A percentile compares a stretch with the other conserved stretches of the same genome.
Evolutionary conservation across 2,888 invertebrate species (phyloP).

Genomic region (Enchytraeus crypticus): DNA sequence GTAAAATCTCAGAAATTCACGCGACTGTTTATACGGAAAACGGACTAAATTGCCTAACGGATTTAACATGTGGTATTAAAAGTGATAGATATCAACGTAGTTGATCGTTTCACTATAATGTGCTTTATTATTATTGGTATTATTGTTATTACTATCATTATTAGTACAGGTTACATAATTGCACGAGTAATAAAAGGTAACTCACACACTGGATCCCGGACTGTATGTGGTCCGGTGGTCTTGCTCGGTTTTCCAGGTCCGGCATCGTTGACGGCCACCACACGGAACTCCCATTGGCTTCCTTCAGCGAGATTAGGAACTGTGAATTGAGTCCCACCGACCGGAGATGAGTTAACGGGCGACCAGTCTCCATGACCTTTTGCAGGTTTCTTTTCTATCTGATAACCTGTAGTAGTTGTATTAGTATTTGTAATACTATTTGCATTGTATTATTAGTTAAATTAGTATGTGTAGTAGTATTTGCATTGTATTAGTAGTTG

Average conservation of each 20-base stretch:
- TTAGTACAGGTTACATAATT: too few species aligned
- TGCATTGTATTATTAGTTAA: background rate
- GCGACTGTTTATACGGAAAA: too few species aligned
- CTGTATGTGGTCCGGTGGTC: conserved; percentile 59
- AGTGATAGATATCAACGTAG: too few species aligned
- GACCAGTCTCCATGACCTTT: conserved; percentile 53
- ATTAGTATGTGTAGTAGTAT: too few species aligned
- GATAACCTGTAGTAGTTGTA: conserved; percentile 40
- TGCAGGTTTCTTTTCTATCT: conserved; percentile 76
- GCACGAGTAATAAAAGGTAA: too few species aligned
- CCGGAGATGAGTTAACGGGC: conserved; percentile 27
- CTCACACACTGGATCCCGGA: conserved; percentile 47
- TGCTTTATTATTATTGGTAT: too few species aligned
- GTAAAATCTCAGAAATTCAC: too few species aligned
- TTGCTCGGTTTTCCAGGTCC: conserved; percentile 78
- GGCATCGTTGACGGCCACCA: conserved; percentile 49
- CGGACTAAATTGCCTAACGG: too few species aligned
- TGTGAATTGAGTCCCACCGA: conserved; percentile 38
- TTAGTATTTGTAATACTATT: background rate
- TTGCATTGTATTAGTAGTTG: too few species aligned
- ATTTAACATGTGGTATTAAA: too few species aligned
- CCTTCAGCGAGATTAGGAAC: conserved; percentile 45
- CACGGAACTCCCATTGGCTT: conserved; percentile 47
- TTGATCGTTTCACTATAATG: too few species aligned
- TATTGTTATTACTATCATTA: too few species aligned